phyloP scores from a whole-genome alignment of 2,797 vertebrate genomes.

The Sorex maritimensis region DNA sequence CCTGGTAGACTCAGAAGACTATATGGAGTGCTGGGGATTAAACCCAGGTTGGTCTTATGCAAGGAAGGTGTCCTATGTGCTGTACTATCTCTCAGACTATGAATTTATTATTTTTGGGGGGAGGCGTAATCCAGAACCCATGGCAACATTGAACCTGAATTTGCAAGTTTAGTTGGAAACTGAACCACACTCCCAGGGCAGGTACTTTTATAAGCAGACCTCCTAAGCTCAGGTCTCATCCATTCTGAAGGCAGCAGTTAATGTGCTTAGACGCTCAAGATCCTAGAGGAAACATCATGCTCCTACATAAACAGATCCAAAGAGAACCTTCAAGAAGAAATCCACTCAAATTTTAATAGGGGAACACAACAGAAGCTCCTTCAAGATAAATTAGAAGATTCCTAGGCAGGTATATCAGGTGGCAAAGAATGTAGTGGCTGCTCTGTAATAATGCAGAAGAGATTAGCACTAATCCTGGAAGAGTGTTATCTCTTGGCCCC shows the following conservation, averaged over 20 bases:
- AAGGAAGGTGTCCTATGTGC: too few relatives aligned
- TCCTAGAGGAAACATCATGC: not conserved
- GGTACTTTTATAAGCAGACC: too few relatives aligned
- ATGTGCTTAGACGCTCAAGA: not conserved
- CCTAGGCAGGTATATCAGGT: conserved; percentile 30
- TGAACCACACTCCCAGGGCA: not conserved
- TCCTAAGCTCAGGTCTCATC: conserved; percentile 19
- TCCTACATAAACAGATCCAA: not conserved
- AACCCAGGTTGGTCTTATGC: too few relatives aligned
- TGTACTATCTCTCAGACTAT: too few relatives aligned
- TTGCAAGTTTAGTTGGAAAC: not conserved
- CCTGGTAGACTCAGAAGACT: too few relatives aligned
- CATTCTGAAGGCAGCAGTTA: not conserved
- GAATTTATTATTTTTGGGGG: too few relatives aligned
- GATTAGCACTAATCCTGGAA: conserved; percentile 24
- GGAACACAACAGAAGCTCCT: not conserved
- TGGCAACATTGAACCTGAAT: not conserved
- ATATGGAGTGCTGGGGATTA: too few relatives aligned
- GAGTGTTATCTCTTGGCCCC: not conserved
- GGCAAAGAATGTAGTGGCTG: not conserved
- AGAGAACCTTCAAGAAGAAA: not conserved
- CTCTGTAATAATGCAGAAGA: conserved; percentile 12
- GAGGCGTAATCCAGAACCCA: not conserved
- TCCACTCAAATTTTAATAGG: not conserved
- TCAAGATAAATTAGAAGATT: conserved; percentile 48